Evolutionary conservation across 2,113 vertebrate species (phyloP).

Genomic region (Ameiurus melas): DNA sequence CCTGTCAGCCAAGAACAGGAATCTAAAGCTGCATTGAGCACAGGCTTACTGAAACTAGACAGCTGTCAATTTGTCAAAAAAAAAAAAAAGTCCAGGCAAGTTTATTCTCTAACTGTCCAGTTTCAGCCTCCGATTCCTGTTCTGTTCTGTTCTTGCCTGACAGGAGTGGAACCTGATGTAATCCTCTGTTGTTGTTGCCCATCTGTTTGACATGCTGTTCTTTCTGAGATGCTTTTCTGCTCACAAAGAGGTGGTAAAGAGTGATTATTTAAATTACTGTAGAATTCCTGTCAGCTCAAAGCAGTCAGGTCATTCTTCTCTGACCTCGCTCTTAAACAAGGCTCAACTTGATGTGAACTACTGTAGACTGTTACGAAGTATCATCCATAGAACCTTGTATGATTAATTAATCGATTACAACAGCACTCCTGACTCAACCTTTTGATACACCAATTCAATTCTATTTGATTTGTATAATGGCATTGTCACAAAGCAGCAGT

Average conservation of each 20-base stretch:
- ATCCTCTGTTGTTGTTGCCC: background rate
- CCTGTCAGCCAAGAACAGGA: conserved; percentile 1
- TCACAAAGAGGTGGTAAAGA: background rate
- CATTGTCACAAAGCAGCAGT: background rate
- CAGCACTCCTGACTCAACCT: too few species aligned
- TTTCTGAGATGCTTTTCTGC: background rate
- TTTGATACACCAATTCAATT: background rate
- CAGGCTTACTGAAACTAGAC: background rate
- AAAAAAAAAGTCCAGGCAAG: background rate
- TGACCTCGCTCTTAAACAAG: background rate
- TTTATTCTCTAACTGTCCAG: background rate
- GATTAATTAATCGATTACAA: background rate
- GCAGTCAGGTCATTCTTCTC: background rate
- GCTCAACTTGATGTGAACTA: background rate
- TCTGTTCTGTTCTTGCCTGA: background rate
- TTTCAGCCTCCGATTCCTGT: background rate
- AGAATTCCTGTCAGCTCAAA: background rate
- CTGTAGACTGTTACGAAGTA: background rate
- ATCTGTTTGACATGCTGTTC: background rate
- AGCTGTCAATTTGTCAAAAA: background rate
- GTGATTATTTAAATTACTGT: background rate
- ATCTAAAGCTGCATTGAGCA: background rate
- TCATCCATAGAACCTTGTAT: background rate
- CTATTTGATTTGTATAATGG: background rate
- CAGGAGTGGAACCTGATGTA: background rate